Evolutionary conservation across 2,113 vertebrate genomes (phyloP).

Genomic region (Egretta garzetta): DNA sequence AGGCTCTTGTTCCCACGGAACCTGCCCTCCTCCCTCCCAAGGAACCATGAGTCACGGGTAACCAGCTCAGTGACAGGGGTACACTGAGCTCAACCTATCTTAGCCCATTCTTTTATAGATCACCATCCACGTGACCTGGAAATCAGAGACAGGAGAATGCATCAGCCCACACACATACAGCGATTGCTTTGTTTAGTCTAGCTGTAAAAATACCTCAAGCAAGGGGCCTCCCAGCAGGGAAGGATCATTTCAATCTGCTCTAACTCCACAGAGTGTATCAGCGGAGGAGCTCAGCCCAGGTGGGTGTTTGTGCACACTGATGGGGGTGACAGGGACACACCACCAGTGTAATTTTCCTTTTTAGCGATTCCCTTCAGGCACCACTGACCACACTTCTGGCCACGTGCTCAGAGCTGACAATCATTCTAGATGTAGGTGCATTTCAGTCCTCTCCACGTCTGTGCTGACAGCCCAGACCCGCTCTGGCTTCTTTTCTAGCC

Average conservation of each 20-base stretch:
- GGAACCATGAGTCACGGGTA: background rate
- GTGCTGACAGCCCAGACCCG: background rate
- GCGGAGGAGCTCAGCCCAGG: background rate
- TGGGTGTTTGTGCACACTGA: rapidly evolving
- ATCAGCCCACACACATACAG: slow-evolving; percentile 37
- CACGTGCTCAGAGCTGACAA: background rate
- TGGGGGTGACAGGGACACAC: background rate
- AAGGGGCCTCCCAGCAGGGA: slow-evolving; percentile 48
- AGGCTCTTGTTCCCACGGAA: background rate
- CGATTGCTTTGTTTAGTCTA: slow-evolving; percentile 30
- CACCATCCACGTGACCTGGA: slow-evolving; percentile 24
- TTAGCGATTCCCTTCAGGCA: background rate
- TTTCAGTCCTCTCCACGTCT: background rate
- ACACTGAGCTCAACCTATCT: background rate
- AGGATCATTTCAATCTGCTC: slow-evolving; percentile 24
- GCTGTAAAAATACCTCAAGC: slow-evolving; percentile 20
- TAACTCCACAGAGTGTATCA: background rate
- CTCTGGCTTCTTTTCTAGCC: background rate
- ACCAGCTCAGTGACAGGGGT: background rate
- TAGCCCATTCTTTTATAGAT: slow-evolving; percentile 27
- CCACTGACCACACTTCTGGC: background rate
- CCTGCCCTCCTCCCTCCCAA: background rate
- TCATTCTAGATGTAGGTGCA: background rate
- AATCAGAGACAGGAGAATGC: slow-evolving; percentile 37
- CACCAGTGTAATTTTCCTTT: background rate